Conservation (phyloP, 2,113 vertebrate species). For the Mola mola region DNA sequence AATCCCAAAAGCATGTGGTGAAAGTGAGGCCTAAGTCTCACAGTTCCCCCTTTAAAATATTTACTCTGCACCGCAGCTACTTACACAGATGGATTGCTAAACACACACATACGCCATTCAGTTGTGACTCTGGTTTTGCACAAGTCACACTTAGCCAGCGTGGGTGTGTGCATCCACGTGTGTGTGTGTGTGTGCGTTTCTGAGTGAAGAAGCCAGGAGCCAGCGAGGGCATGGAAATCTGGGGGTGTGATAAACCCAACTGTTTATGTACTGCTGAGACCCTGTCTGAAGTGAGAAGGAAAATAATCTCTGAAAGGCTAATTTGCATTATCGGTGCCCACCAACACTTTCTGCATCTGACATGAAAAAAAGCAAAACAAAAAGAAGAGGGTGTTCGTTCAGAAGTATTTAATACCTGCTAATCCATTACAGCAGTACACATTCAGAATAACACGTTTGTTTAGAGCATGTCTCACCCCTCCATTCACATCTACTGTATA, state of each 20-base stretch:
- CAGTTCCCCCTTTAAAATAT: conserved; percentile 38
- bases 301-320: background rate
- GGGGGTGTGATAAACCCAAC: too few species aligned
- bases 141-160: conserved; percentile 37
- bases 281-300: background rate
- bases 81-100: conserved; percentile 51
- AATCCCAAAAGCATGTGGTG: conserved; percentile 61
- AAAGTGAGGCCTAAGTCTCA: conserved; percentile 50
- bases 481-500: too few species aligned
- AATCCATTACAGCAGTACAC: background rate
- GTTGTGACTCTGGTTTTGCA: conserved; percentile 27
- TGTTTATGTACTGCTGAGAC: conserved; percentile 8
- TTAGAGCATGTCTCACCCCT: too few species aligned
- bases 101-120: conserved; percentile 20
- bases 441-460: background rate
- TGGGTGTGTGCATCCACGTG: background rate
- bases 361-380: too few species aligned
- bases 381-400: too few species aligned
- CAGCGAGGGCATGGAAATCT: background rate
- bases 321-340: background rate
- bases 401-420: too few species aligned
- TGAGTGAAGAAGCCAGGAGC: conserved; percentile 5
- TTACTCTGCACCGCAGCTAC: conserved; percentile 36
- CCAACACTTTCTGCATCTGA: background rate
- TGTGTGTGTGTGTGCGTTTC: background rate